Base-by-base conservation (phyloP, 2,888 invertebrate genomes). In the Oscheius sp. region DNA sequence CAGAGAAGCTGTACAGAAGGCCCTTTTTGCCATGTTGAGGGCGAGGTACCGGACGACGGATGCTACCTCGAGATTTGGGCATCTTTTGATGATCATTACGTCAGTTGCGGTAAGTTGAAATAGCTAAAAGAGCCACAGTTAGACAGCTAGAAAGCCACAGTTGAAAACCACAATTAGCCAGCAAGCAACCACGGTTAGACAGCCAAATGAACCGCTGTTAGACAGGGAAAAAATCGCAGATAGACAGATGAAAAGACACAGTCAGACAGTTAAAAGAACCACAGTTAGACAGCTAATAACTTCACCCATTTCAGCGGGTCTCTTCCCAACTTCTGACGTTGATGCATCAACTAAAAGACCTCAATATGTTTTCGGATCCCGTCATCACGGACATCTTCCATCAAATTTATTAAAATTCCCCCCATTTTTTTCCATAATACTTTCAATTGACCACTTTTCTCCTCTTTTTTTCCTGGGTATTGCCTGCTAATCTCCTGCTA, bases 71-170 rank as follows among this genome's bases (percentile, higher is more conserved):
- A 46, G 71, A 7, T 71, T 71, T 35, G 71, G 55, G 2, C 71
- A 71, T 63, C 61, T 71, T 21, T 49, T 71, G 12, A 71, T 71
- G 71, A 49, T 71, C n/a, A 71, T 71, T 45, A 71, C 71, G n/a
- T 46, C 71, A 23, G 71, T 71, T 2, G 45, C 71, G 23, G 71
- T 71, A 27, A 71, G 66, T 52, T 52, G 43, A 41, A 64, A n/a
- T n/a, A n/a, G n/a, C n/a, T n/a, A n/a, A n/a, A 6, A 41, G 5
- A 35, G 21, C 21, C 35, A 35, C 3, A 35, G 9, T 3, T 6
- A 35, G 35, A 3, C 5, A 9, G 35, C 35, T 6, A 35, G 35
- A 3, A 49, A 13, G n/a, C 49, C n/a, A n/a, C n/a, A n/a, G n/a
- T n/a, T n/a, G n/a, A 41, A 35, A 35, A 55, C 21, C 35, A 35